Evolutionary conservation across 1,140 invertebrate genomes (phyloP).

Genomic region (Pectinophora gossypiella): DNA sequence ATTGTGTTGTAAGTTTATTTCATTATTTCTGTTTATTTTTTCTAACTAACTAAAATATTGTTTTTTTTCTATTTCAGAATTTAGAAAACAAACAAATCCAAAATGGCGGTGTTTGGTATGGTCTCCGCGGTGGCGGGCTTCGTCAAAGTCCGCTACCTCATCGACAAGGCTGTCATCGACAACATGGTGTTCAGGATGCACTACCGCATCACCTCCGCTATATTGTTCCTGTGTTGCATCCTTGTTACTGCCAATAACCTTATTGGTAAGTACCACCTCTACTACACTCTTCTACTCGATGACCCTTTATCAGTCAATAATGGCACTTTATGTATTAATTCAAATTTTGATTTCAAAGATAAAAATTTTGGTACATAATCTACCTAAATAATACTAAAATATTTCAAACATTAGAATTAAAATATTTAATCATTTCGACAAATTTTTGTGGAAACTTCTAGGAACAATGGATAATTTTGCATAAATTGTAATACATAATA

Average conservation of each 20-base stretch:
- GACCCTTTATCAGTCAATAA: too few relatives aligned
- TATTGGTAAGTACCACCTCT: constrained; percentile 84
- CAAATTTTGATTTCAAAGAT: too few relatives aligned
- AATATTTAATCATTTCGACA: too few relatives aligned
- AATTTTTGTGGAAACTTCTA: too few relatives aligned
- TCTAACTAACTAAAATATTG: neutral
- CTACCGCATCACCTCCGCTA: constrained; percentile 91
- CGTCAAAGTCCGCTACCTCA: constrained; percentile 89
- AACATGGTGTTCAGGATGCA: constrained; percentile 93
- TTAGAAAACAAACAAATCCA: constrained; percentile 36
- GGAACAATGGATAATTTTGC: too few relatives aligned
- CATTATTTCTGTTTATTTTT: neutral
- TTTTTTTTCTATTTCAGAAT: constrained; percentile 58
- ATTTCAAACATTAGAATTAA: too few relatives aligned
- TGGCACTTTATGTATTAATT: too few relatives aligned
- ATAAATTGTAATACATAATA: too few relatives aligned
- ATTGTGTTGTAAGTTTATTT: neutral
- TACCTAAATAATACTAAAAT: too few relatives aligned
- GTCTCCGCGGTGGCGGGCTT: constrained; percentile 90
- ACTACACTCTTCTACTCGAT: too few relatives aligned
- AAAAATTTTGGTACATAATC: too few relatives aligned
- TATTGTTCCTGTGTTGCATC: constrained; percentile 90
- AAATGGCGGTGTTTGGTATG: constrained; percentile 88
- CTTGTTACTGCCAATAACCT: constrained; percentile 92
- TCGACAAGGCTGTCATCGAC: constrained; percentile 91